Evolutionary conservation across 2,113 vertebrate species (phyloP), one percentile per base, ranked within the genome.

Genomic region (Xerus inauris): DNA sequence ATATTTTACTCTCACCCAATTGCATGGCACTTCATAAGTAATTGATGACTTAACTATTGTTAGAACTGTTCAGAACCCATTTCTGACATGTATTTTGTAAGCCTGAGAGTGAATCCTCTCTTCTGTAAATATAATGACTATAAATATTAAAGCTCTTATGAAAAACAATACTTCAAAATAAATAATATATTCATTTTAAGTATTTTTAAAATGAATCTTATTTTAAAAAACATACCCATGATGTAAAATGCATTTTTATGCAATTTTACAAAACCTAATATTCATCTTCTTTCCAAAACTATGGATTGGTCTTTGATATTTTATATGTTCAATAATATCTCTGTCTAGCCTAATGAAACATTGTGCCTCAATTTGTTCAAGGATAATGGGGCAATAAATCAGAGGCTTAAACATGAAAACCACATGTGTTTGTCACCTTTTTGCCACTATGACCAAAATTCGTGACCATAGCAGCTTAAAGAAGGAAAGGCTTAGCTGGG

Each of bases 321-420:
- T 97, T 97, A 26, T 93, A 65, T 86, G 45, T 97, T 95, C 95
- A 97, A 79, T 84, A 96, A 90, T 94, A 20, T 96, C 57, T 40
- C 54, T 98, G 69, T 85, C 93, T 95, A 96, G 97, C 87, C 82
- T 97, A 97, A 94, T 87, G 91, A 94, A 95, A 98, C 97, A 95
- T 71, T 86, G 38, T 97, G 40, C 87, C 87, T 85, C 97, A 96
- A 95, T 98, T 98, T 98, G 75, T 97, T 93, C 51, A 95, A 96
- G 86, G 72, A 97, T 91, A 96, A 40, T 94, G 80, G 59, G 22
- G 98, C 79, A 97, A 98, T 97, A 98, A 98, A 98, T 98, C 81
- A 65, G 91, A 96, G 24, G 71, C 51, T 98, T 98, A 98, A 92
- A 64, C 95, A 97, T 96, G 89, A 97, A 97, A 98, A 97, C 11